Evolutionary conservation across 2,888 invertebrate genomes (phyloP).

Genomic region (Pyrocoelia pectoralis): DNA sequence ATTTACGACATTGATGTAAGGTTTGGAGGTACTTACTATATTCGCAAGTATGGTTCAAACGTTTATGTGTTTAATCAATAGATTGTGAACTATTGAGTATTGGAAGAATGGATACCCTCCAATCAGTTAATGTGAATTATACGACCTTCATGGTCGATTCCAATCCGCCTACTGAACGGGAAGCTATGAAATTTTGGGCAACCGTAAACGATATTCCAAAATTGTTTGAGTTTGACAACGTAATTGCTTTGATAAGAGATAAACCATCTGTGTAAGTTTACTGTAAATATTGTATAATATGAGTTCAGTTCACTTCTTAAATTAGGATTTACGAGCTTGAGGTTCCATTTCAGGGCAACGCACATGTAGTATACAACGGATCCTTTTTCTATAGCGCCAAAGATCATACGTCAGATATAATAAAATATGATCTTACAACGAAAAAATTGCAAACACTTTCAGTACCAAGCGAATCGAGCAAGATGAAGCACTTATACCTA

Average conservation of each 20-base stretch:
- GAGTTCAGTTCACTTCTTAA: neutral
- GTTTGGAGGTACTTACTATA: no score
- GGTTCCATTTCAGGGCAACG: constrained; percentile 79
- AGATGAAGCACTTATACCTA: constrained; percentile 73
- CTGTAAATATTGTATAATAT: neutral
- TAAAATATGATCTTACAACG: constrained; percentile 71
- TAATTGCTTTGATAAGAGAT: constrained; percentile 70
- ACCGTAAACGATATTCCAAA: constrained; percentile 77
- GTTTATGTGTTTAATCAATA: no score
- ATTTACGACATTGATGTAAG: neutral
- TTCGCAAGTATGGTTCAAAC: no score
- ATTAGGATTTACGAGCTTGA: constrained; percentile 39
- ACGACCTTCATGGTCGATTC: constrained; percentile 91
- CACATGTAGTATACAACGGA: constrained; percentile 91
- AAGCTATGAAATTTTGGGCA: constrained; percentile 81
- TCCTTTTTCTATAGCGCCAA: constrained; percentile 88
- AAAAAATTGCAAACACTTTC: constrained; percentile 40
- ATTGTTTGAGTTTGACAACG: constrained; percentile 80
- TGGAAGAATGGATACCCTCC: constrained; percentile 91
- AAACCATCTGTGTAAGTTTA: constrained; percentile 61
- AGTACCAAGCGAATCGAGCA: neutral
- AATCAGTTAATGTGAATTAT: constrained; percentile 76
- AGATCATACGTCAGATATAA: constrained; percentile 66
- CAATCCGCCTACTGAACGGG: constrained; percentile 58
- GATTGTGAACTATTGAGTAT: constrained; percentile 59